These are phyloP conservation scores for Ceratitis capitata DNA, from an alignment of 1,140 invertebrate species.

Conservation along the genomic window DNA sequence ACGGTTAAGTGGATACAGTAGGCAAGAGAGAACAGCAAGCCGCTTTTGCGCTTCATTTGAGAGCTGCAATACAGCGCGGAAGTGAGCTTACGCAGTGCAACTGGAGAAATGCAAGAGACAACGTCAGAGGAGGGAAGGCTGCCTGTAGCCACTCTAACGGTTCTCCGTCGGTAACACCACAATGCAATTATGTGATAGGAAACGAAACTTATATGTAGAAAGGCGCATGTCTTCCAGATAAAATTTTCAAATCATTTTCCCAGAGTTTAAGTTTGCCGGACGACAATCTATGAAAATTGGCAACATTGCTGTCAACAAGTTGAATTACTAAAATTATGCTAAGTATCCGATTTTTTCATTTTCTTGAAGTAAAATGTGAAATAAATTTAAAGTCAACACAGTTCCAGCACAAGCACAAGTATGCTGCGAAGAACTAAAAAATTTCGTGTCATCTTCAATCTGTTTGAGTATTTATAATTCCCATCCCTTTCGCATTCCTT, in stretches of 20 bases:
- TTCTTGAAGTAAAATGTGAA: no score
- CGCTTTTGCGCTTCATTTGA: constrained; percentile 9
- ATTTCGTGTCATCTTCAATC: background rate
- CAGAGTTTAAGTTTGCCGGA: no score
- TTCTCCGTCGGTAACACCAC: no score
- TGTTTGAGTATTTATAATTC: background rate
- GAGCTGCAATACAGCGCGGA: background rate
- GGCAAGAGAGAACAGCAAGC: background rate
- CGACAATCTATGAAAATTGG: no score
- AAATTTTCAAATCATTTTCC: no score
- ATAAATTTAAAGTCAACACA: background rate
- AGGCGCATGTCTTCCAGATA: no score
- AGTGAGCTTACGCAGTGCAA: background rate
- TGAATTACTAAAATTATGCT: no score
- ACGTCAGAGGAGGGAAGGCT: background rate
- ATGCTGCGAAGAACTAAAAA: background rate
- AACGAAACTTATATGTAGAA: no score
- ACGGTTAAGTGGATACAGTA: background rate
- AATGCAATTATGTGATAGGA: no score
- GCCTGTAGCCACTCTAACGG: no score
- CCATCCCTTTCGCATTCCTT: background rate
- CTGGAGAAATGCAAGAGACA: background rate
- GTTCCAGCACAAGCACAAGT: background rate
- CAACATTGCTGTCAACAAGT: no score
- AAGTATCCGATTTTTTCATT: no score